phyloP scores from a whole-genome alignment of 2,888 invertebrate genomes.

The Hofmannophila pseudospretella region DNA sequence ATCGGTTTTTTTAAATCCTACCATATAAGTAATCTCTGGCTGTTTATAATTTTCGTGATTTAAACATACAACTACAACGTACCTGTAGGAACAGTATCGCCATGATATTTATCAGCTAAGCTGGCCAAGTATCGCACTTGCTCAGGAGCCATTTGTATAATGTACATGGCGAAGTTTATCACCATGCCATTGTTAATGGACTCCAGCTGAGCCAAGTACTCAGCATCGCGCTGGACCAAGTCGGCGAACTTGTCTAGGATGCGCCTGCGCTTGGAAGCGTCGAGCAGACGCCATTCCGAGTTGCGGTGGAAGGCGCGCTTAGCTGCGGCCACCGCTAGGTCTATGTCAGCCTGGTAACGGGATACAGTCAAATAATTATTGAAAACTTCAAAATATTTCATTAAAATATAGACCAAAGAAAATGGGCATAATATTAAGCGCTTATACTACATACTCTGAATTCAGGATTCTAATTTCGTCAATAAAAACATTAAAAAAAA shows the following conservation, averaged over 20 bases:
- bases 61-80: slow-evolving; percentile 10
- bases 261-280: slow-evolving; percentile 85
- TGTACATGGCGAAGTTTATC: slow-evolving; percentile 76
- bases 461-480: too few relatives aligned
- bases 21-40: too few relatives aligned
- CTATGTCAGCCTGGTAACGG: slow-evolving; percentile 85
- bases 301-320: slow-evolving; percentile 84
- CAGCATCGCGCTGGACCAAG: slow-evolving; percentile 85
- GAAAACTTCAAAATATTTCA: too few relatives aligned
- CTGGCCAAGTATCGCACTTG: slow-evolving; percentile 96
- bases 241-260: slow-evolving; percentile 88
- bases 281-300: slow-evolving; percentile 87
- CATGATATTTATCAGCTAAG: slow-evolving; percentile 93
- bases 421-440: too few relatives aligned
- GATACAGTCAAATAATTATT: slow-evolving; percentile 21
- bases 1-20: too few relatives aligned
- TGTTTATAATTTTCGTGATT: too few relatives aligned
- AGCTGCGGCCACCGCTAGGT: slow-evolving; percentile 88
- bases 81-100: slow-evolving; percentile 84
- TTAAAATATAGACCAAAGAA: too few relatives aligned
- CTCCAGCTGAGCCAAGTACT: slow-evolving; percentile 91
- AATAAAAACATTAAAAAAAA: too few relatives aligned
- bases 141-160: slow-evolving; percentile 85
- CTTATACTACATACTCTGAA: too few relatives aligned
- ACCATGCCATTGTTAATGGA: slow-evolving; percentile 95